Conservation (phyloP, 2,888 invertebrate genomes). For the Oscheius onirici region DNA sequence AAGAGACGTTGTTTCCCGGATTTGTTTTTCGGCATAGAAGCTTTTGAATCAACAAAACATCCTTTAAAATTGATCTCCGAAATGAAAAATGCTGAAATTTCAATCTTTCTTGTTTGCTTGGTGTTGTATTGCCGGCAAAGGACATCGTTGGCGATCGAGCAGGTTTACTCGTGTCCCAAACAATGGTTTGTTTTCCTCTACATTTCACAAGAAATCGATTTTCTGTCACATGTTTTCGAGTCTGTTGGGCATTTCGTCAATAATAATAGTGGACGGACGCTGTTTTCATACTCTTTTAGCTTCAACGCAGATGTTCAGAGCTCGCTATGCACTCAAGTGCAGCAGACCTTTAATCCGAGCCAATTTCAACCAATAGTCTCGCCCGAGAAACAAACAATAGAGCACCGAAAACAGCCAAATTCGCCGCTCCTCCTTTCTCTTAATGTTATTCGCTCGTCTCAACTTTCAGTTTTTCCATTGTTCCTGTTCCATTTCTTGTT, state of each 20-base stretch:
- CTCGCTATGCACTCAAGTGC: constrained; percentile 19
- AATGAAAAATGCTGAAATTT: not conserved
- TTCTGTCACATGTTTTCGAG: not conserved
- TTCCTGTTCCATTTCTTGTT: constrained; percentile 4
- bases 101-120: not conserved
- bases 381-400: constrained; percentile 21
- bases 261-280: too few species aligned
- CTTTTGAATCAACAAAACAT: too few species aligned
- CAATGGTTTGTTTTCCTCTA: not conserved
- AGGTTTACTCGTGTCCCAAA: not conserved
- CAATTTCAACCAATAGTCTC: constrained; percentile 25
- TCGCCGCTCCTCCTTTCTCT: not conserved
- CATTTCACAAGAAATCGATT: not conserved
- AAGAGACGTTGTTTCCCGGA: too few species aligned
- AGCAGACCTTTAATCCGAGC: constrained; percentile 28
- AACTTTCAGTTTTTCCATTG: not conserved
- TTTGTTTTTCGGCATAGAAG: too few species aligned
- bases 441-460: not conserved
- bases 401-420: constrained; percentile 10
- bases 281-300: too few species aligned
- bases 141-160: not conserved
- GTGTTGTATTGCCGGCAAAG: not conserved
- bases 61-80: too few species aligned
- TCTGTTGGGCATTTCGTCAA: too few species aligned
- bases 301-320: too few species aligned